Evolutionary conservation across 1,140 invertebrate genomes (phyloP).

Genomic region (Lucilia sericata): DNA sequence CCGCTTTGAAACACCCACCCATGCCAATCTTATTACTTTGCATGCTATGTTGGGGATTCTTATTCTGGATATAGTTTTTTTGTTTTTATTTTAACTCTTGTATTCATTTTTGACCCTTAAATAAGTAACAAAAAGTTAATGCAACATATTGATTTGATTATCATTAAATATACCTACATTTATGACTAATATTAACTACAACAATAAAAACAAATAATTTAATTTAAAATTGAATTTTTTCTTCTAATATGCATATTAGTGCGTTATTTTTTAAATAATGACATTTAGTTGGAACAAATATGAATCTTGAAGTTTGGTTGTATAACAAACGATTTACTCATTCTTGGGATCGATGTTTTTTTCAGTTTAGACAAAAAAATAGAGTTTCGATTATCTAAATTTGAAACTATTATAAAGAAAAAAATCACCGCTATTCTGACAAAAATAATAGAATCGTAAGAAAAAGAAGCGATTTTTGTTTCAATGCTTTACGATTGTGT

Average conservation of each 20-base stretch:
- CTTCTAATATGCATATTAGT: not conserved
- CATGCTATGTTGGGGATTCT: not conserved
- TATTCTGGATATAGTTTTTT: not conserved
- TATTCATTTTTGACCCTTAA: not conserved
- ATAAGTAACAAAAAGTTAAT: not conserved
- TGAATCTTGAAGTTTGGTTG: too few relatives aligned
- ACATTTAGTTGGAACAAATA: too few relatives aligned
- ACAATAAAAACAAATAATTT: slow-evolving; percentile 6
- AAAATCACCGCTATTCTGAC: too few relatives aligned
- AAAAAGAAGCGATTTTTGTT: too few relatives aligned
- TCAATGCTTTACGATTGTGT: too few relatives aligned
- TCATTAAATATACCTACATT: not conserved
- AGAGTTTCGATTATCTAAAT: too few relatives aligned
- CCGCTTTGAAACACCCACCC: not conserved
- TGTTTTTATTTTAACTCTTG: not conserved
- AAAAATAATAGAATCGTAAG: too few relatives aligned
- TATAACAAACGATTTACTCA: too few relatives aligned
- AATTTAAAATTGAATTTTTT: not conserved
- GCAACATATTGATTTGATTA: not conserved
- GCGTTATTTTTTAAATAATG: too few relatives aligned
- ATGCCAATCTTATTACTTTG: not conserved
- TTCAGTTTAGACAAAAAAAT: too few relatives aligned
- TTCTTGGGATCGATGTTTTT: too few relatives aligned
- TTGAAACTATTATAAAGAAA: too few relatives aligned
- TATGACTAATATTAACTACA: not conserved